Base-by-base conservation (phyloP, 2,113 vertebrate species). In the Antigone vipio region DNA sequence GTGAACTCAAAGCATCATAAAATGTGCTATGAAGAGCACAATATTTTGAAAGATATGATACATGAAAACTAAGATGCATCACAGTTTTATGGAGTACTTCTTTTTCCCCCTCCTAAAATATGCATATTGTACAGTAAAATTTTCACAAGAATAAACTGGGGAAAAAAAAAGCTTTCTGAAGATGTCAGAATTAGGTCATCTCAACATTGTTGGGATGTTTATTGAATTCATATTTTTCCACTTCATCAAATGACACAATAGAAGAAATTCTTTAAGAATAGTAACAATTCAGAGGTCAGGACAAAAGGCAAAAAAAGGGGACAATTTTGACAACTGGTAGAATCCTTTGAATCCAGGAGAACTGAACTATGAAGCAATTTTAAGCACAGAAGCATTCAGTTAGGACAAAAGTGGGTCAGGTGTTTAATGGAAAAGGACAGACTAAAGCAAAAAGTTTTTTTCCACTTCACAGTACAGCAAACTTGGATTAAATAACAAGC, bases 381-480 rank as follows among this genome's bases (percentile, higher is more conserved):
- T 92, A 92, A 92, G 81, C 69, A 85, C 66, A 91, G 88, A 93
- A 81, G 53, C 44, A 93, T 94, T 73, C 83, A 78, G 73, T 87
- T 85, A 91, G 67, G 85, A 93, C 55, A 91, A 76, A 97, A 97
- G 56, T 96, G 82, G 97, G 97, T 96, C 92, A 95, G 75, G 68
- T 94, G 75, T 88, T 93, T 90, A 95, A 95, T 53, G 72, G 89
- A 97, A 95, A 95, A 95, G 55, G 66, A 96, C 86, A 89, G 94
- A 94, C 81, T 94, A 83, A 92, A 88, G 91, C 52, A 58, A 71
- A 60, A 91, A 53, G 56, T 8, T 73, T 92, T 92, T 77, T 95
- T 77, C 94, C 34, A 81, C 88, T 96, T 95, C 64, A 71, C 63
- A 92, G 75, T 68, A 68, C 13, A 71, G 52, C 55, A 90, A 84